These are phyloP conservation scores for Anolis sagrei DNA, from an alignment of 2,113 vertebrate species.

Conservation along the genomic window DNA sequence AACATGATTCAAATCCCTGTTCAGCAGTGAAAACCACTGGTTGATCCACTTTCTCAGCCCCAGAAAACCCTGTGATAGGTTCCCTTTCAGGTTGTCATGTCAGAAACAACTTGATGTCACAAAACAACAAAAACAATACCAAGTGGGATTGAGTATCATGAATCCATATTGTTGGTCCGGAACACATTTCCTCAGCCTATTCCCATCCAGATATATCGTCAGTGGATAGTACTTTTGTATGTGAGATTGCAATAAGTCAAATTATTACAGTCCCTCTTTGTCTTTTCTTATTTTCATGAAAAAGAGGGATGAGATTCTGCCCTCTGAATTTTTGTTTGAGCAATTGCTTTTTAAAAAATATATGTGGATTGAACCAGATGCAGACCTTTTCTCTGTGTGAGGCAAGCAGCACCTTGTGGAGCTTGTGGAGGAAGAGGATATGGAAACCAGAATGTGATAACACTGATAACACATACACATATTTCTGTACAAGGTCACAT, in stretches of 20 bases:
- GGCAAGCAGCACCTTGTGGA: conserved; percentile 36
- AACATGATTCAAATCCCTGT: too few species aligned
- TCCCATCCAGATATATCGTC: too few species aligned
- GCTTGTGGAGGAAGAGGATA: conserved; percentile 38
- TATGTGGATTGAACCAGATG: conserved; percentile 5
- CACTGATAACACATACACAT: conserved; percentile 5
- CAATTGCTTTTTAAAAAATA: conserved; percentile 43
- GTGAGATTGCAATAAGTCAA: background rate
- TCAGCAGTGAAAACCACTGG: too few species aligned
- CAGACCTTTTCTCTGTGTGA: conserved; percentile 34
- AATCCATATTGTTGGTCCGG: too few species aligned
- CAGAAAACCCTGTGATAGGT: too few species aligned
- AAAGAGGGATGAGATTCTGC: conserved; percentile 4
- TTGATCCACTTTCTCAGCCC: too few species aligned
- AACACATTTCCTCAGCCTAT: too few species aligned
- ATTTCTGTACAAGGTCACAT: conserved; percentile 20
- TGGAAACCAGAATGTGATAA: conserved; percentile 44
- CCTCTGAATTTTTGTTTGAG: conserved; percentile 16
- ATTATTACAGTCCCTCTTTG: too few species aligned
- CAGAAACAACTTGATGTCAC: too few species aligned
- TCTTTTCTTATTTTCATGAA: background rate
- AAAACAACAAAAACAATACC: too few species aligned
- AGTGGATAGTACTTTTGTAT: background rate
- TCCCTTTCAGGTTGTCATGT: too few species aligned
- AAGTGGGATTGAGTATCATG: too few species aligned